Evolutionary conservation across 2,797 vertebrate genomes (phyloP), one percentile per base, ranked within the genome.

Genomic region (Dryobates pubescens): DNA sequence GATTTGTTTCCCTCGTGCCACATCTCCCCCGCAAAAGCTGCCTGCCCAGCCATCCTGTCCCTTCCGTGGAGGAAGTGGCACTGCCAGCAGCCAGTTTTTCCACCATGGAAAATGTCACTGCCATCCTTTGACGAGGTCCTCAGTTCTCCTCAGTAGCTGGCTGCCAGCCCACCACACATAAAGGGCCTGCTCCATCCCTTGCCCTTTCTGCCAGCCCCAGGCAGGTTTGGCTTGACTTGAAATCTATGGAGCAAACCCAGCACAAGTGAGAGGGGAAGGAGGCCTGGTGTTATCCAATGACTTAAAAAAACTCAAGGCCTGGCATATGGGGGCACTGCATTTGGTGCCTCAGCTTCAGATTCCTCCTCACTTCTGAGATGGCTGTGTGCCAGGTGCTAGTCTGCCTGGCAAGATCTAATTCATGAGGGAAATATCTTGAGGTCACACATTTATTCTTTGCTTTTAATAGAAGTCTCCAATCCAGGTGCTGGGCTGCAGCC

Each of bases 51-150:
- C 76, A 94, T 96, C 45, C 43, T 87, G 92, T 93, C 32, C 82
- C 90, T 95, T 83, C 79, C 88, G 65, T 3, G 0, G 68, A 79
- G 93, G 94, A 96, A 91, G 82, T 2, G 8, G 83, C 23, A 81
- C 72, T 89, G 93, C 87, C 92, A 88, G 74, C 41, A 91, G 77
- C 49, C 74, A 71, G 58, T 69, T 91, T 90, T 93, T 95, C 62
- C 38, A 0, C 62, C 2, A 0, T n/a, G 61, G 54, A 84, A 92
- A 96, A 96, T 91, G 89, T 94, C 94, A 92, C 74, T 91, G 69
- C 51, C 0, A 0, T 67, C 70, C 36, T 90, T 74, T 85, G 89
- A 84, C 75, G 83, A 91, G 92, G 53, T 82, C 87, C 82, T 86
- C 71, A 62, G 49, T 51, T 82, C 36, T 63, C 13, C 47, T 93